Evolutionary conservation across 1,140 invertebrate genomes (phyloP).

Genomic region (Rhopalosiphum maidis): DNA sequence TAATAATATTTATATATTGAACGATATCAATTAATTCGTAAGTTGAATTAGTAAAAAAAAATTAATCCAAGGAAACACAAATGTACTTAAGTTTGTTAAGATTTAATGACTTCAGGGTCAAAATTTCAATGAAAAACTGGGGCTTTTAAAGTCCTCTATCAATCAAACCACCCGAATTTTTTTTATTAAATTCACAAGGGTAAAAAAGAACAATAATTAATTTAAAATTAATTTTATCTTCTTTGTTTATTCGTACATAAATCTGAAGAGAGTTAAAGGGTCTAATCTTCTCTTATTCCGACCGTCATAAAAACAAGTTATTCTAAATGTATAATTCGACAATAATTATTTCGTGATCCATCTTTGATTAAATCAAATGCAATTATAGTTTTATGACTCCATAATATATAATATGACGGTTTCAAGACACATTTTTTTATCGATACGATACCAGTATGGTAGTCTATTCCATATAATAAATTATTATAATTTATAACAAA

Average conservation of each 20-base stretch:
- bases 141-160: no score
- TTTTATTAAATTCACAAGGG: neutral
- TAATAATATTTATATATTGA: neutral
- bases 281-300: neutral
- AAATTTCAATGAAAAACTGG: neutral
- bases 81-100: neutral
- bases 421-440: neutral
- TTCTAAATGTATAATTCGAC: neutral
- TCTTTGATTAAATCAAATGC: neutral
- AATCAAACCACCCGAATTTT: neutral
- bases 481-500: neutral
- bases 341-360: neutral
- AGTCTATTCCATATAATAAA: no score
- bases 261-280: neutral
- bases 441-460: neutral
- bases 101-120: neutral
- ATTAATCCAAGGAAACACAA: neutral
- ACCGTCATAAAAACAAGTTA: neutral
- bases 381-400: neutral
- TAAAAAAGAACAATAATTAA: neutral
- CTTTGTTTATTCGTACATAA: neutral
- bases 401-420: neutral
- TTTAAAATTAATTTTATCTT: neutral
- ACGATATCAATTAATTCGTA: neutral
- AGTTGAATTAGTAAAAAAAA: neutral